Percentiles rank a stretch among this genome's conserved stretches.
Conservation (phyloP, 2,888 invertebrate species). For the Adelphocoris suturalis region DNA sequence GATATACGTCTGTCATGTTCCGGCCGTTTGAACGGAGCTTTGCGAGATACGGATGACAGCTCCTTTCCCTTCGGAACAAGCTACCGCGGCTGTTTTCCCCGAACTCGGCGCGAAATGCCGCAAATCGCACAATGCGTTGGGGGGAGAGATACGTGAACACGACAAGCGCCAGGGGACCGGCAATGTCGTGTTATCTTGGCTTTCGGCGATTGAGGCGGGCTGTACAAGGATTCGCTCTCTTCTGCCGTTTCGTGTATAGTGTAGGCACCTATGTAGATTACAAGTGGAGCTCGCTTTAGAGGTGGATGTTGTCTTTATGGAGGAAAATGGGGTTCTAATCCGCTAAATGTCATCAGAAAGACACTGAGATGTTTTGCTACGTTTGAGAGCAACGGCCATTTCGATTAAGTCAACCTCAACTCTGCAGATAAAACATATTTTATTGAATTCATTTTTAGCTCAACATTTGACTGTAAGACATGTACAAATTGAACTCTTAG, state of each 20-base stretch:
- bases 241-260: background rate
- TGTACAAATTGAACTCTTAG: too few relatives aligned
- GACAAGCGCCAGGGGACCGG: background rate
- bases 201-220: background rate
- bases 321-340: background rate
- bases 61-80: slow-evolving; percentile 5
- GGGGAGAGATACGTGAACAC: too few relatives aligned
- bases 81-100: background rate
- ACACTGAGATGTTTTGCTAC: too few relatives aligned
- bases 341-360: background rate
- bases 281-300: too few relatives aligned
- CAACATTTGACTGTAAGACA: too few relatives aligned
- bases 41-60: background rate
- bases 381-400: too few relatives aligned
- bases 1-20: slow-evolving; percentile 1
- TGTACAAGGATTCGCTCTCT: background rate
- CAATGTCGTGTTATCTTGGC: background rate
- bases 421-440: too few relatives aligned
- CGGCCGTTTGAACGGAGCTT: background rate
- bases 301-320: too few relatives aligned
- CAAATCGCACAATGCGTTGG: background rate
- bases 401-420: too few relatives aligned
- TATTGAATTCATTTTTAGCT: too few relatives aligned
- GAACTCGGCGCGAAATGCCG: background rate
- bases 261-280: background rate